These are phyloP conservation scores for Nymphalis io DNA, from an alignment of 1,140 invertebrate species.

Conservation along the genomic window DNA sequence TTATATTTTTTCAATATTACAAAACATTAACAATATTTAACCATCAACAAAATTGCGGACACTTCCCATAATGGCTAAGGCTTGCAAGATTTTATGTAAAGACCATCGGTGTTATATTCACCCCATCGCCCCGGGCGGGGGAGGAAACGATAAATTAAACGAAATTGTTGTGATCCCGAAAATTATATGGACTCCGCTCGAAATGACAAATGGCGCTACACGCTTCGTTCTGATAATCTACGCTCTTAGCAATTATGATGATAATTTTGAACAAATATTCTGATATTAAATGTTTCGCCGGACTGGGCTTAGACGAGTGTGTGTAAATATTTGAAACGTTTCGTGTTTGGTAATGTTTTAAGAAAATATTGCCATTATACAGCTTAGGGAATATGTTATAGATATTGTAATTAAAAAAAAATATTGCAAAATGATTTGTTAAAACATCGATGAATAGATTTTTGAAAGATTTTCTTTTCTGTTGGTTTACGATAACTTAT, in stretches of 20 bases:
- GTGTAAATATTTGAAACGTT: background rate
- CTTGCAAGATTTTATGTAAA: conserved; percentile 15
- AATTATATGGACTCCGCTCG: conserved; percentile 46
- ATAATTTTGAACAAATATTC: conserved; percentile 39
- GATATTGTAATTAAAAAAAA: too few relatives aligned
- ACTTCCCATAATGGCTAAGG: conserved; percentile 11
- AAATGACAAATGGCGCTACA: conserved; percentile 51
- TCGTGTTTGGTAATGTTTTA: background rate
- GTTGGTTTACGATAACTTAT: too few relatives aligned
- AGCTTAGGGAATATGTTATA: too few relatives aligned
- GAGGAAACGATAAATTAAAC: conserved; percentile 49
- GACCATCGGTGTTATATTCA: conserved; percentile 30
- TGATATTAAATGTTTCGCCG: background rate
- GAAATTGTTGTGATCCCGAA: conserved; percentile 58
- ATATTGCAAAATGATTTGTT: too few relatives aligned
- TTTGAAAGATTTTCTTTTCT: too few relatives aligned
- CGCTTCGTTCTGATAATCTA: conserved; percentile 44
- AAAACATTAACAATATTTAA: background rate
- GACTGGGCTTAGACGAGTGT: background rate
- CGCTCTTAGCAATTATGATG: conserved; percentile 50
- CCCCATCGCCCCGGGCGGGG: conserved; percentile 40
- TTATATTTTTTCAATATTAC: background rate
- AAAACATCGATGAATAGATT: too few relatives aligned
- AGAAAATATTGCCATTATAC: too few relatives aligned
- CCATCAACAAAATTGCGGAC: background rate